phyloP scores from a whole-genome alignment of 2,888 invertebrate species.

The Thecophora atra region DNA sequence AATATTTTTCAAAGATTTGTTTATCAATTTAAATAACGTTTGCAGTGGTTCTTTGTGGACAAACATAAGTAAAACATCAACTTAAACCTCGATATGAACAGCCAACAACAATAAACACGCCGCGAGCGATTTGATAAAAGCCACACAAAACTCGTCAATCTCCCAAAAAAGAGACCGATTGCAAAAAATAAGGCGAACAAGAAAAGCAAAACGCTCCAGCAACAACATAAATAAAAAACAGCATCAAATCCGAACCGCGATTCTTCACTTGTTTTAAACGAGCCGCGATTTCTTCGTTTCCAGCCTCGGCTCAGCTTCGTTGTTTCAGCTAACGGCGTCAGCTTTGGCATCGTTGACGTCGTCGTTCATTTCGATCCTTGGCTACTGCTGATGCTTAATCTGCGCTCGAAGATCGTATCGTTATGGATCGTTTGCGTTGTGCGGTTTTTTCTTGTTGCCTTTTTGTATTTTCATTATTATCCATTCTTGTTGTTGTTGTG shows the following conservation, averaged over 20 bases:
- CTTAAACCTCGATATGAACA: neutral
- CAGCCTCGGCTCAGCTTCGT: neutral
- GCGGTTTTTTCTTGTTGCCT: neutral
- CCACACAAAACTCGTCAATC: neutral
- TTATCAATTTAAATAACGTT: neutral
- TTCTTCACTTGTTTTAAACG: neutral
- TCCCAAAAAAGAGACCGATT: neutral
- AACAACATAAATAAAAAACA: conserved; percentile 18
- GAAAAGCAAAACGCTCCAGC: neutral
- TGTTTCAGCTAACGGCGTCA: conserved; percentile 3
- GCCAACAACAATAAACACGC: neutral
- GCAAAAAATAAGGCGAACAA: neutral
- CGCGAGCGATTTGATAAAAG: conserved; percentile 5
- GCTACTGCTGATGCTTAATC: conserved; percentile 37
- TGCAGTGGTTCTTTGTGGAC: neutral
- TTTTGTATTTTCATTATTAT: conserved; percentile 10
- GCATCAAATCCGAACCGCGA: neutral
- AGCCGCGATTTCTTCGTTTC: too few relatives aligned
- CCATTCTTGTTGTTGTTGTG: neutral
- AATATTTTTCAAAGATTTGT: neutral
- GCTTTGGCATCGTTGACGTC: neutral
- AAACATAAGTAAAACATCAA: conserved; percentile 21
- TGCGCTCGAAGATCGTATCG: conserved; percentile 35
- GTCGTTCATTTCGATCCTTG: neutral
- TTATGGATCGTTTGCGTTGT: conserved; percentile 39